Base-by-base conservation (phyloP, 2,113 vertebrate genomes). In the Saguinus imperator region DNA sequence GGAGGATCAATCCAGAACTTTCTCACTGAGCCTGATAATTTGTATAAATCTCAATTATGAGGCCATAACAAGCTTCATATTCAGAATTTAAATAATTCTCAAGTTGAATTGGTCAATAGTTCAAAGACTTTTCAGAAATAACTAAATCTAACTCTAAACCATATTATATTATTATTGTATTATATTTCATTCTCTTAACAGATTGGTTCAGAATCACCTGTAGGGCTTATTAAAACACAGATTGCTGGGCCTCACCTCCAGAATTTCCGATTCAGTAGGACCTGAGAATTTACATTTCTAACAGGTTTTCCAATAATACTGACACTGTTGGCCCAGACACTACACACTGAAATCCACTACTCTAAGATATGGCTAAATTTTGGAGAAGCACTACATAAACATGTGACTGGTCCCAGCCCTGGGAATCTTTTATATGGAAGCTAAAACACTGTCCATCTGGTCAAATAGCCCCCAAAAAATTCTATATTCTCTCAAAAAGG, bases 71-170 rank as follows among this genome's bases (percentile, higher is more conserved):
- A 92, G 48, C 45, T 87, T 76, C 61, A 18, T 52, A 35, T 91
- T 94, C 55, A 61, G 55, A 87, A 94, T 75, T 57, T 87, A 68
- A 91, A 82, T 89, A 92, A 82, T 23, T 86, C 13, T 94, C 32
- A n/a, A 21, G 20, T 8, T 91, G 32, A 86, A 86, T 1, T 89
- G 40, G 17, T 89, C 79, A 75, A 40, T 52, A 73, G 58, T 79
- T 68, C 27, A 35, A 50, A 83, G 97, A 50, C 7, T 80, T 95
- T 55, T 80, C 80, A 96, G 80, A 84, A 95, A 93, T 92, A n/a
- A 94, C 37, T 79, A 82, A 77, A 55, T 37, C 50, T 58, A 91
- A 70, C 58, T 58, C n/a, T 81, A 94, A 81, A 82, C 52, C 58
- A 40, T 70, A 72, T 81, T 80, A 90, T 52, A 86, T 89, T 95